Evolutionary conservation across 2,797 vertebrate genomes (phyloP), one percentile per base, ranked within the genome.

Genomic region (Clamator glandarius): DNA sequence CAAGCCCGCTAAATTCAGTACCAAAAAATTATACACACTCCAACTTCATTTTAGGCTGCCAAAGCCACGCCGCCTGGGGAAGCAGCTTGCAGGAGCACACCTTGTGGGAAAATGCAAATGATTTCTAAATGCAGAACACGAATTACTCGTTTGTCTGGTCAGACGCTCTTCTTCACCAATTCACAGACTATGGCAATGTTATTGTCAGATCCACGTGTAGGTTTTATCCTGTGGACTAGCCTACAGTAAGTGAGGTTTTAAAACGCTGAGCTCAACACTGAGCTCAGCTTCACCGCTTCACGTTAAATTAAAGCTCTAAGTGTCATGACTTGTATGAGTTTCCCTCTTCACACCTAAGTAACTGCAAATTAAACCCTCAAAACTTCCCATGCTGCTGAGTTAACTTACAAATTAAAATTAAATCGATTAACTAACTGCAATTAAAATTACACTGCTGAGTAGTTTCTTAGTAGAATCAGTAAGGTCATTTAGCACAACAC

Each of bases 21-120:
- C 4, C 0, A 2, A 3, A 76, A 44, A 2, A 9, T 39, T 8
- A 15, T 5, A n/a, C n/a, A 14, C 0, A 0, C 28, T 51, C 31
- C 50, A 36, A 26, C 5, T 42, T 51, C 2, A 1, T 8, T 20
- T 42, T 39, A 73, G n/a, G 29, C 8, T 25, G 57, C 41, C 62
- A 19, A 33, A 73, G 58, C 63, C 58, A 57, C 0, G 7, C 25
- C 81, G 63, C 55, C 81, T 20, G 59, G 28, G 42, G 89, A 59
- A 69, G 54, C 31, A 48, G 50, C 61, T 24, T 14, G 23, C 28
- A n/a, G 51, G 26, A 92, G 72, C 35, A 76, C 39, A 55, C 3
- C 63, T 46, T 1, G 0, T 7, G 13, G 81, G 84, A 72, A 87
- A 33, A 79, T 0, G 1, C 1, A 6, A 84, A 75, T 18, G 48